phyloP scores from a whole-genome alignment of 1,140 invertebrate species.

The Drosophila triauraria region DNA sequence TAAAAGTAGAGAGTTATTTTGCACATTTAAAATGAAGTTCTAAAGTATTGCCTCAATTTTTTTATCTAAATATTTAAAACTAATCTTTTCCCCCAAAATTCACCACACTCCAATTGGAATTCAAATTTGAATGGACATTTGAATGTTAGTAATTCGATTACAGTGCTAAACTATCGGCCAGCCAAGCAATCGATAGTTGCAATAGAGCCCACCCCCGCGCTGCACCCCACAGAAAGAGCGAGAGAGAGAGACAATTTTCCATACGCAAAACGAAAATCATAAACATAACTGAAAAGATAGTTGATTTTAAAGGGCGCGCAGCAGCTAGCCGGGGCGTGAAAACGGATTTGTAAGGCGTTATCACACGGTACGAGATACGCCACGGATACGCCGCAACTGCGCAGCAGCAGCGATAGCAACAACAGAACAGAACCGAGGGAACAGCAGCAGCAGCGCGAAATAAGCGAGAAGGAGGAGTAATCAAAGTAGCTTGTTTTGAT shows the following conservation, averaged over 20 bases:
- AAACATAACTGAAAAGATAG: constrained; percentile 45
- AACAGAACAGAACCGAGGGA: background rate
- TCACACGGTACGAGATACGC: constrained; percentile 11
- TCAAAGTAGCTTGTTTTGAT: constrained; percentile 34
- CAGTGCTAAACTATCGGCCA: constrained; percentile 1
- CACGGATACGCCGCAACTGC: constrained; percentile 20
- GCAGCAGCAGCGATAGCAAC: constrained; percentile 32
- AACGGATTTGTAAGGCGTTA: constrained; percentile 24
- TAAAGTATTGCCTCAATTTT: too few species aligned
- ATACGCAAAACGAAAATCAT: constrained; percentile 7
- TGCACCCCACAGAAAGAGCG: background rate
- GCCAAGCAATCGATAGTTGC: constrained; percentile 12
- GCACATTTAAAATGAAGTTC: too few species aligned
- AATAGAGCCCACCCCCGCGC: background rate
- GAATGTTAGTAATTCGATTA: background rate
- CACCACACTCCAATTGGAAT: background rate
- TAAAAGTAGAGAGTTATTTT: too few species aligned
- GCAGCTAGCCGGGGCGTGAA: constrained; percentile 23
- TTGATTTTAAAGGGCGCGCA: constrained; percentile 14
- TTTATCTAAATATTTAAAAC: too few species aligned
- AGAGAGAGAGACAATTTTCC: constrained; percentile 11
- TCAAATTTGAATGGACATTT: constrained; percentile 5
- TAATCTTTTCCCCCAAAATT: too few species aligned
- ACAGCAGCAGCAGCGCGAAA: constrained; percentile 3
- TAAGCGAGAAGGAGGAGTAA: constrained; percentile 21